A percentile compares a stretch with the other conserved stretches of the same genome.
Evolutionary conservation across 2,113 vertebrate genomes (phyloP).

Genomic region (Tringa solitaria): DNA sequence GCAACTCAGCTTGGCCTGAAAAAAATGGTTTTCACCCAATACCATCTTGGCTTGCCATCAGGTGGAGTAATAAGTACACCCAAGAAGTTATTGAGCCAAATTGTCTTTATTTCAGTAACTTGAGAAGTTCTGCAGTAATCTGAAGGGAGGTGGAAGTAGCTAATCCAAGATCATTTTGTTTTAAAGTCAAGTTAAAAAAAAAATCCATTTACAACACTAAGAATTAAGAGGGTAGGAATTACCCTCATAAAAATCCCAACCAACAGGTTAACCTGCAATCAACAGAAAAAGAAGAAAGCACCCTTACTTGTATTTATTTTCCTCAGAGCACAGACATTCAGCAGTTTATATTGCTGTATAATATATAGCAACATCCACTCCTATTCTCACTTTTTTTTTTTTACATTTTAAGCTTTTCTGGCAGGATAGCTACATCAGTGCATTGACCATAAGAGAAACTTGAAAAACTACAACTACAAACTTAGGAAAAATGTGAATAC

Average conservation of each 20-base stretch:
- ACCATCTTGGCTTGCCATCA: not conserved
- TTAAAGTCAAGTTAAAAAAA: not conserved
- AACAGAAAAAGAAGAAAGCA: not conserved
- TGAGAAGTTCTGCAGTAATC: not conserved
- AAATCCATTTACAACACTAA: not conserved
- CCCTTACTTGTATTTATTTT: not conserved
- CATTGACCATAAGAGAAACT: not conserved
- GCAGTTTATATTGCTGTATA: not conserved
- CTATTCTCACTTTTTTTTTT: not conserved
- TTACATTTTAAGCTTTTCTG: not conserved
- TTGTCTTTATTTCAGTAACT: not conserved
- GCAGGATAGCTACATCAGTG: not conserved
- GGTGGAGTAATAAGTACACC: not conserved
- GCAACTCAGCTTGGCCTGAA: not conserved
- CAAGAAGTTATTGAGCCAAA: not conserved
- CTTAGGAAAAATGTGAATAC: not conserved
- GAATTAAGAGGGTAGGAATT: not conserved
- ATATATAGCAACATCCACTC: not conserved
- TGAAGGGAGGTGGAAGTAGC: not conserved
- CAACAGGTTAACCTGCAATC: not conserved
- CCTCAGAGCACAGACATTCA: not conserved
- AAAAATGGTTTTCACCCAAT: not conserved
- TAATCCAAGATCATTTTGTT: not conserved
- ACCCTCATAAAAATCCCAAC: not conserved
- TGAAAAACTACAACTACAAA: not conserved